Percentiles rank a stretch among this genome's conserved stretches.
These are phyloP conservation scores for Bhutanitis thaidina DNA, from an alignment of 2,888 invertebrate species.

Conservation along the genomic window DNA sequence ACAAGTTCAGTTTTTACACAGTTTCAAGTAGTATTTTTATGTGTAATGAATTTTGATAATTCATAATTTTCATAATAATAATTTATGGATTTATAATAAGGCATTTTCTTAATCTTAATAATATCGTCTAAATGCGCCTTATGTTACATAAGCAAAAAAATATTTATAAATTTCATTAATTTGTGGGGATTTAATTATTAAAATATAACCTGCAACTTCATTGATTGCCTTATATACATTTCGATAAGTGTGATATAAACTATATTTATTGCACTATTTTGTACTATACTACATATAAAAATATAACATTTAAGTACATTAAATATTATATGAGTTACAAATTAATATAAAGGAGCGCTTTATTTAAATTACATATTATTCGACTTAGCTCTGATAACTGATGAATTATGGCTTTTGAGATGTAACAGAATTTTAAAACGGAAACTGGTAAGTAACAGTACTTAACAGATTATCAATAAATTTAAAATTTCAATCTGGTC, in stretches of 20 bases:
- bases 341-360: background rate
- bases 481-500: too few relatives aligned
- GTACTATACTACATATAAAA: conserved; percentile 35
- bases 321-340: conserved; percentile 16
- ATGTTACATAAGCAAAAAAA: too few relatives aligned
- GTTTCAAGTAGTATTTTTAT: too few relatives aligned
- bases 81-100: too few relatives aligned
- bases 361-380: conserved; percentile 11
- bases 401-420: background rate
- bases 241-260: background rate
- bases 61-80: too few relatives aligned
- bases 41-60: too few relatives aligned
- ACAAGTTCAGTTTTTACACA: too few relatives aligned
- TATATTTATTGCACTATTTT: conserved; percentile 39
- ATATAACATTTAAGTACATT: conserved; percentile 36
- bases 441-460: too few relatives aligned
- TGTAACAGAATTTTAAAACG: background rate
- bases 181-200: background rate
- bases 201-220: conserved; percentile 2
- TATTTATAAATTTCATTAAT: background rate
- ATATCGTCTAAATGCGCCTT: too few relatives aligned
- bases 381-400: too few relatives aligned
- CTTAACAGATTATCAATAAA: too few relatives aligned
- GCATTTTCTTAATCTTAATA: too few relatives aligned
- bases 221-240: conserved; percentile 3